These are phyloP conservation scores for Leptobrachium ailaonicum DNA, from an alignment of 2,113 vertebrate species.

Conservation along the genomic window DNA sequence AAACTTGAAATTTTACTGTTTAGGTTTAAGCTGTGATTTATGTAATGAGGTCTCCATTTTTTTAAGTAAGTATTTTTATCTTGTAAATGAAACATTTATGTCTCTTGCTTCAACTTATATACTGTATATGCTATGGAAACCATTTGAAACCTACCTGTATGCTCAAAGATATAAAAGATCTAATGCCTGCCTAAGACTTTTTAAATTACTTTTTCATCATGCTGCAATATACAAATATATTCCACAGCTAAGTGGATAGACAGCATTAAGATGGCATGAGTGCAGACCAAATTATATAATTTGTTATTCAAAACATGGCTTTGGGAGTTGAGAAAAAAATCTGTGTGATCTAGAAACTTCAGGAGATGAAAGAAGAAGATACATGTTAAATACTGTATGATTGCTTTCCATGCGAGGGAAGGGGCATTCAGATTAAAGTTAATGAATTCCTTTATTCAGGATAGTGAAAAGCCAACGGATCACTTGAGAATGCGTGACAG, in stretches of 20 bases:
- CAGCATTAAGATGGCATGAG: slow-evolving; percentile 10
- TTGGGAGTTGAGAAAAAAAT: slow-evolving; percentile 22
- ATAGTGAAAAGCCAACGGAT: background rate
- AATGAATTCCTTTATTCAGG: background rate
- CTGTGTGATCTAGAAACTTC: slow-evolving; percentile 35
- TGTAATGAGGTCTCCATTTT: too few species aligned
- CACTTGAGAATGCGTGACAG: background rate
- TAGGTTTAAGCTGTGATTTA: too few species aligned
- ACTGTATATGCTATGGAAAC: too few species aligned
- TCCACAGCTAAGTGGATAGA: background rate
- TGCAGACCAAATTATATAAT: slow-evolving; percentile 21
- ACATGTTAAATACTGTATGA: slow-evolving; percentile 14
- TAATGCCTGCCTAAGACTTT: too few species aligned
- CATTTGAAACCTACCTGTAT: too few species aligned
- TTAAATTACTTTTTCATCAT: background rate
- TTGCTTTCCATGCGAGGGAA: background rate
- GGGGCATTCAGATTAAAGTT: slow-evolving; percentile 16
- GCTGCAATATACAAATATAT: background rate
- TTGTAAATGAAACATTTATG: too few species aligned
- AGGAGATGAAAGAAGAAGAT: slow-evolving; percentile 30
- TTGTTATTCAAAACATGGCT: slow-evolving; percentile 27
- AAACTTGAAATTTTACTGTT: too few species aligned
- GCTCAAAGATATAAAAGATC: too few species aligned
- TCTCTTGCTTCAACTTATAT: too few species aligned
- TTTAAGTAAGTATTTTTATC: too few species aligned